phyloP scores from a whole-genome alignment of 2,113 vertebrate genomes.

The Entelurus aequoreus region DNA sequence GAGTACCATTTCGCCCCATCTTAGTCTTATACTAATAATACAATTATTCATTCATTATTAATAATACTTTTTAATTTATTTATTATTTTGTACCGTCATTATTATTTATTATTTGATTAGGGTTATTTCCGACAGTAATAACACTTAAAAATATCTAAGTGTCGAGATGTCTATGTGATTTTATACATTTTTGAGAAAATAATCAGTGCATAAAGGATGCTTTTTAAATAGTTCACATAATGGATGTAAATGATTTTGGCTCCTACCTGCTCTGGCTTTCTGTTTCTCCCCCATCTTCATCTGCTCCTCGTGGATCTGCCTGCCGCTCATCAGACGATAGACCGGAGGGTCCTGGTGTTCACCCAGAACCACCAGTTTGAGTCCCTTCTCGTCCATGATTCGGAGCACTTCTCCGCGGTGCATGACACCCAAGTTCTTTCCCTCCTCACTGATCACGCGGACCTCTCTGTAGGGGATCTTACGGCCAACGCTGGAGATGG shows the following conservation, averaged over 20 bases:
- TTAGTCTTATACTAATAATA: no score
- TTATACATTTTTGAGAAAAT: no score
- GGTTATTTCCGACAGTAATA: no score
- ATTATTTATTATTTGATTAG: no score
- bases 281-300: conserved; percentile 72
- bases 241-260: background rate
- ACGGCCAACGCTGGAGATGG: conserved; percentile 75
- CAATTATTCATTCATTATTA: no score
- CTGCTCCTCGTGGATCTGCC: conserved; percentile 83
- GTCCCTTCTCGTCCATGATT: conserved; percentile 75
- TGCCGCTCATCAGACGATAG: conserved; percentile 85
- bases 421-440: conserved; percentile 79
- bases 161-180: no score
- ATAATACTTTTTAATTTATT: no score
- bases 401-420: conserved; percentile 78
- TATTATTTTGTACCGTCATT: no score
- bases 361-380: conserved; percentile 78
- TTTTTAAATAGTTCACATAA: no score
- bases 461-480: conserved; percentile 78
- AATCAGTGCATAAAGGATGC: no score
- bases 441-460: conserved; percentile 74
- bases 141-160: no score
- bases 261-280: conserved; percentile 74
- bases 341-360: conserved; percentile 73
- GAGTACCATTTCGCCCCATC: no score